Evolutionary conservation across 2,797 vertebrate genomes (phyloP).

Genomic region (Macropus fuliginosus): DNA sequence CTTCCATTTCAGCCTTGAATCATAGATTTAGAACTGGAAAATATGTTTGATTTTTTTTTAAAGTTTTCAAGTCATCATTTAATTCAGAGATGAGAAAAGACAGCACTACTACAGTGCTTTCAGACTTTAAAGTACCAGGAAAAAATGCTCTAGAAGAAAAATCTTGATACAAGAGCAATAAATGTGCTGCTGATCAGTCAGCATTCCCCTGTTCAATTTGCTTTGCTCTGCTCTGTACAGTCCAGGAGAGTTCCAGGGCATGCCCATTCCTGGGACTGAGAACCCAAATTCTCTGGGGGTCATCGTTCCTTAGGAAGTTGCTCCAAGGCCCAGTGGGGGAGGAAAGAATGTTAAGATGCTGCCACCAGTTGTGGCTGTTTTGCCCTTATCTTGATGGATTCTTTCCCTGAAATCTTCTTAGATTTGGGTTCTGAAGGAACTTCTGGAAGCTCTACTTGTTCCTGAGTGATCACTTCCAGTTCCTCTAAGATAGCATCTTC

Average conservation of each 20-base stretch:
- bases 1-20: not conserved
- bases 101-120: constrained; percentile 59
- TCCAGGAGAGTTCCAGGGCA: not conserved
- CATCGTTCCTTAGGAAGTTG: constrained; percentile 54
- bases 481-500: constrained; percentile 95
- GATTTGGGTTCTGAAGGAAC: constrained; percentile 91
- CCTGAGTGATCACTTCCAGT: constrained; percentile 92
- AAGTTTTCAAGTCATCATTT: constrained; percentile 56
- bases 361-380: constrained; percentile 89
- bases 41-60: not conserved
- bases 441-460: constrained; percentile 91
- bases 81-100: constrained; percentile 68
- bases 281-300: constrained; percentile 63
- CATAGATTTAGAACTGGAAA: not conserved
- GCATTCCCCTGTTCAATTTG: constrained; percentile 39
- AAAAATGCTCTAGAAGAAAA: constrained; percentile 71
- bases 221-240: not conserved
- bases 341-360: constrained; percentile 84
- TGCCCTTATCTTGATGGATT: constrained; percentile 86
- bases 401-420: constrained; percentile 85
- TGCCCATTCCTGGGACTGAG: constrained; percentile 50
- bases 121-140: constrained; percentile 71
- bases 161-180: constrained; percentile 71
- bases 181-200: constrained; percentile 59
- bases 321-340: not conserved